Percentiles rank a stretch among this genome's conserved stretches.
Evolutionary conservation across 2,113 vertebrate genomes (phyloP).

Genomic region (Macroglossus sobrinus): DNA sequence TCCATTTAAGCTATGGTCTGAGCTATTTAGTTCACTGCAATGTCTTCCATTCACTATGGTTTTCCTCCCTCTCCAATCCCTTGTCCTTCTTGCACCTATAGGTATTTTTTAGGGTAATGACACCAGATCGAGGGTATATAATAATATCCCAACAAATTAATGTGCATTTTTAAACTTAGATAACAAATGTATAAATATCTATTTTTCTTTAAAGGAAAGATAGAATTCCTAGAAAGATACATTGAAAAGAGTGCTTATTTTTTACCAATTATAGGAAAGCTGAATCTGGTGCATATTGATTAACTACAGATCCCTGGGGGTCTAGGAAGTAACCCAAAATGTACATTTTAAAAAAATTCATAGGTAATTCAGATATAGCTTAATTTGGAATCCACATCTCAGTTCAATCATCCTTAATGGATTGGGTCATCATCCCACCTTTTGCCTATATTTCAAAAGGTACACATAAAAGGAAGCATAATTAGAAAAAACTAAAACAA

Average conservation of each 20-base stretch:
- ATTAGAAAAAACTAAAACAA: not conserved
- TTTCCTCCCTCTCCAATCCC: not conserved
- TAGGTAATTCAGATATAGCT: not conserved
- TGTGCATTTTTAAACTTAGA: not conserved
- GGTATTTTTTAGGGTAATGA: not conserved
- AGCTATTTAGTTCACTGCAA: not conserved
- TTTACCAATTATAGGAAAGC: not conserved
- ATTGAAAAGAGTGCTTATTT: not conserved
- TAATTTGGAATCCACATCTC: not conserved
- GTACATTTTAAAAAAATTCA: constrained; percentile 32
- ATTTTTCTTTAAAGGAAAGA: not conserved
- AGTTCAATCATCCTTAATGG: too few relatives aligned
- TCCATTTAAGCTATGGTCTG: not conserved
- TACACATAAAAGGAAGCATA: not conserved
- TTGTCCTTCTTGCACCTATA: not conserved
- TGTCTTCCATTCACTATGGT: not conserved
- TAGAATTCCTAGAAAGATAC: not conserved
- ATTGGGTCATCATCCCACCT: not conserved
- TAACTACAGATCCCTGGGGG: not conserved
- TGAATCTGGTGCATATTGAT: not conserved
- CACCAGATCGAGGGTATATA: not conserved
- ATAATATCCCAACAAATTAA: not conserved
- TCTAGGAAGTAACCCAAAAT: not conserved
- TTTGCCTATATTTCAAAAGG: not conserved
- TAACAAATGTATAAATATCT: not conserved